Percentiles rank a stretch among this genome's conserved stretches.
These are phyloP conservation scores for Lampris incognitus DNA, from an alignment of 2,113 vertebrate genomes.

Conservation along the genomic window DNA sequence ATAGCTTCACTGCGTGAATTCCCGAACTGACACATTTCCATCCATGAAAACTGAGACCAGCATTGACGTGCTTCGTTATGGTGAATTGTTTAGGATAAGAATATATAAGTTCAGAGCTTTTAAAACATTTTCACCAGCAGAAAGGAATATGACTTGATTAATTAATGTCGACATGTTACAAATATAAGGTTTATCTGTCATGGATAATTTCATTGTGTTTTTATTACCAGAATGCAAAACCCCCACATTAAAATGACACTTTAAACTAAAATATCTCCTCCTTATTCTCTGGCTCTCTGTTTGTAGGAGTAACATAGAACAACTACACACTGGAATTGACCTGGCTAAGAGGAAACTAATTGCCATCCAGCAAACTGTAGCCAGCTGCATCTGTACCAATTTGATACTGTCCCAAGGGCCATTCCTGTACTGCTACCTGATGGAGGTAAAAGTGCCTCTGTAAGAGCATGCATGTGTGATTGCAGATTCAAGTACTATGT, in stretches of 20 bases:
- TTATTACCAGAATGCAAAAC: no score
- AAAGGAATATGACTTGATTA: background rate
- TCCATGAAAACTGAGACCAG: no score
- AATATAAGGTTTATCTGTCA: no score
- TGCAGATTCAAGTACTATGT: background rate
- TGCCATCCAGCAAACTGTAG: slow-evolving; percentile 93
- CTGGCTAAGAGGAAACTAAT: slow-evolving; percentile 93
- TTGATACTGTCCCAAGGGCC: slow-evolving; percentile 96
- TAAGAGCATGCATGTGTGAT: background rate
- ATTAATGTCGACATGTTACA: background rate
- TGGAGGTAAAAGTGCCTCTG: slow-evolving; percentile 85
- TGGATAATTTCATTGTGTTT: no score
- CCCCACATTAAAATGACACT: no score
- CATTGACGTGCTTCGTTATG: no score
- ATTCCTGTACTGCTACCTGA: slow-evolving; percentile 96
- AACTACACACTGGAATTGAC: slow-evolving; percentile 89
- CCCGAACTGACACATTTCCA: background rate
- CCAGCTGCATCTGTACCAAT: slow-evolving; percentile 97
- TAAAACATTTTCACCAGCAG: no score
- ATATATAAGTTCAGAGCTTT: no score
- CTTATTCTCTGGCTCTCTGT: slow-evolving; percentile 1
- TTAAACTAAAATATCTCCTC: no score
- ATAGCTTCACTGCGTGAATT: background rate
- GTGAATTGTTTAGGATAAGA: no score
- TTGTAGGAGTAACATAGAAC: slow-evolving; percentile 89